phyloP scores from a whole-genome alignment of 2,888 invertebrate species.

The Sarcophaga carnaria region DNA sequence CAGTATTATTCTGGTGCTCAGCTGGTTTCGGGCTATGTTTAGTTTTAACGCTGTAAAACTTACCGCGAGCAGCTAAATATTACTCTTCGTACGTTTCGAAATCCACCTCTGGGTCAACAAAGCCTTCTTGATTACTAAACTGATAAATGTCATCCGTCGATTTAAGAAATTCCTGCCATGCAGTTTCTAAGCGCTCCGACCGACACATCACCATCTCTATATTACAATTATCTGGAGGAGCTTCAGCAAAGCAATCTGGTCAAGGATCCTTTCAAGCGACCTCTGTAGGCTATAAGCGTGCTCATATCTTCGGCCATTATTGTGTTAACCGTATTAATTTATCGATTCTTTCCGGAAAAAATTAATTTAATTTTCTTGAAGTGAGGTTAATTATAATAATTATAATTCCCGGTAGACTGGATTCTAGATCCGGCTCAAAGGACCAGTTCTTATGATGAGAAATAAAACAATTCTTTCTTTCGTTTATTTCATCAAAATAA shows the following conservation, averaged over 20 bases:
- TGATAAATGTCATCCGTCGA: slow-evolving; percentile 19
- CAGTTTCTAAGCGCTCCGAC: slow-evolving; percentile 37
- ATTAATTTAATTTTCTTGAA: too few relatives aligned
- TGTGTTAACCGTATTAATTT: background rate
- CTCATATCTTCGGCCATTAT: slow-evolving; percentile 1
- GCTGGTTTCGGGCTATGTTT: background rate
- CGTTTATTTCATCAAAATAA: too few relatives aligned
- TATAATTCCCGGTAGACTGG: too few relatives aligned
- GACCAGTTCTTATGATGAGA: too few relatives aligned
- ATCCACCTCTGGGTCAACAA: slow-evolving; percentile 26
- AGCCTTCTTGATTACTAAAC: slow-evolving; percentile 8
- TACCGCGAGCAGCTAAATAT: slow-evolving; percentile 38
- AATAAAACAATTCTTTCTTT: too few relatives aligned
- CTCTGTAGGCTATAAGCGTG: slow-evolving; percentile 5
- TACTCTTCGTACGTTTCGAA: slow-evolving; percentile 44
- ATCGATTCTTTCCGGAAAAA: too few relatives aligned
- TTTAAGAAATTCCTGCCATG: slow-evolving; percentile 36
- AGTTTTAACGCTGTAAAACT: slow-evolving; percentile 7
- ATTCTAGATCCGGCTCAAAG: background rate
- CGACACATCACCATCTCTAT: slow-evolving; percentile 27
- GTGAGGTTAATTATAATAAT: background rate
- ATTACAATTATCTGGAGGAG: slow-evolving; percentile 30
- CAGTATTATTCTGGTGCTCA: background rate
- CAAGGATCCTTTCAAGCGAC: slow-evolving; percentile 47
- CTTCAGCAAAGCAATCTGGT: slow-evolving; percentile 14